Conservation (phyloP, 2,888 invertebrate species). For the Operophtera brumata region DNA sequence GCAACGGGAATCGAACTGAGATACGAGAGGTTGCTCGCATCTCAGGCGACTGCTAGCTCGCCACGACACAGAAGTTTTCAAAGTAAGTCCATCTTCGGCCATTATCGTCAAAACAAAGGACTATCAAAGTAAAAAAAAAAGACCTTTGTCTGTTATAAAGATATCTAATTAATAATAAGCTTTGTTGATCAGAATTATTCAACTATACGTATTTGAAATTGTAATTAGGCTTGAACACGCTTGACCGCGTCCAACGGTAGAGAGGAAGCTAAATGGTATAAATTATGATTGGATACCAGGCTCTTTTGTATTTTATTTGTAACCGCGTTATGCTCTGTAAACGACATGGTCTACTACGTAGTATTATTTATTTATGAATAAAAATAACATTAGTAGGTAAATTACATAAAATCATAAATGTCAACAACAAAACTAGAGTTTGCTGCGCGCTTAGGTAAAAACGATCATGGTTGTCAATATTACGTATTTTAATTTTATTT, state of each 20-base stretch:
- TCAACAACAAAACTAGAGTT: background rate
- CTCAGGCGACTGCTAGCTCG: too few relatives aligned
- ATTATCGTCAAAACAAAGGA: too few relatives aligned
- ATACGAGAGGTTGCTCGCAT: too few relatives aligned
- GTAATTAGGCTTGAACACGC: slow-evolving; percentile 45
- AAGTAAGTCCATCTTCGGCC: too few relatives aligned
- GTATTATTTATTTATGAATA: slow-evolving; percentile 1
- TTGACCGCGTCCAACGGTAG: slow-evolving; percentile 45
- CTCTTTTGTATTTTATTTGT: slow-evolving; percentile 7
- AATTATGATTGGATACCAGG: slow-evolving; percentile 14
- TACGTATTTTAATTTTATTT: too few relatives aligned
- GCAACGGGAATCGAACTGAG: too few relatives aligned
- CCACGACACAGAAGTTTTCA: too few relatives aligned
- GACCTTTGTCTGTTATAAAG: too few relatives aligned
- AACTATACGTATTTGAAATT: slow-evolving; percentile 45
- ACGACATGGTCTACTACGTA: background rate
- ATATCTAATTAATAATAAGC: background rate
- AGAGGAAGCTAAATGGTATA: slow-evolving; percentile 38
- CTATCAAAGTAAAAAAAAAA: too few relatives aligned
- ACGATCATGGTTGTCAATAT: too few relatives aligned
- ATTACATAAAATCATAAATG: background rate
- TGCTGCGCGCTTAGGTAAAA: background rate
- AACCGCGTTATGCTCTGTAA: slow-evolving; percentile 12
- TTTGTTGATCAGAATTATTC: slow-evolving; percentile 24
- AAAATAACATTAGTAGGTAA: background rate